A percentile compares a stretch with the other conserved stretches of the same genome.
These are phyloP conservation scores for Halocynthia aurantium DNA, from an alignment of 23 tunicate genomes.

Conservation along the genomic window DNA sequence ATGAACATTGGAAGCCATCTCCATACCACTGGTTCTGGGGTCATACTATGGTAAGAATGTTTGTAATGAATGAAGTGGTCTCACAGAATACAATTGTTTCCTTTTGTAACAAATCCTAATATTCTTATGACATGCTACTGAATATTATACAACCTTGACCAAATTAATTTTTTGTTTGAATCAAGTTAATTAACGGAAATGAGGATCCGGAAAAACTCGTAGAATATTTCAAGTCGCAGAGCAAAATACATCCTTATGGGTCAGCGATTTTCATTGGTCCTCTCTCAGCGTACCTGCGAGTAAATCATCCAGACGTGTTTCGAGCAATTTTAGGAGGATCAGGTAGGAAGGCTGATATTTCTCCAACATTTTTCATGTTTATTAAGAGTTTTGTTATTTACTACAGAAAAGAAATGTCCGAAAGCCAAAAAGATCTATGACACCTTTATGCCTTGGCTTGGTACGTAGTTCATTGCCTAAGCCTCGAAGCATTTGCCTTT, in stretches of 20 bases:
- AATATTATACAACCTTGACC: no score
- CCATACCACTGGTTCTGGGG: no score
- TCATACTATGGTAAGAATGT: no score
- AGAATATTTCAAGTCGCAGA: constrained; percentile 25
- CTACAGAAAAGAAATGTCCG: neutral
- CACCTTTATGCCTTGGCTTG: constrained; percentile 12
- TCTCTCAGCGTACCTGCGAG: constrained; percentile 7
- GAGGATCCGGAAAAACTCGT: constrained; percentile 19
- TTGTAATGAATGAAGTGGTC: no score
- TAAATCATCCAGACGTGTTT: constrained; percentile 32
- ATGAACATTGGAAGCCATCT: no score
- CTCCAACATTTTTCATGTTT: neutral
- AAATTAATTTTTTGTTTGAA: no score
- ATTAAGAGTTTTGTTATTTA: neutral
- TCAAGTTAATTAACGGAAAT: no score
- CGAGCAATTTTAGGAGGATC: constrained; percentile 38
- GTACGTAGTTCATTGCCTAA: neutral
- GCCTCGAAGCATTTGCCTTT: neutral
- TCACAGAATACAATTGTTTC: no score
- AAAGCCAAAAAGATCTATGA: neutral
- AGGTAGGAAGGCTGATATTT: constrained; percentile 8
- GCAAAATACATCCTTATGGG: constrained; percentile 39
- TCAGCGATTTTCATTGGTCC: constrained; percentile 51
- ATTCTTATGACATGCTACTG: no score
- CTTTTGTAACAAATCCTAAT: no score